These are phyloP conservation scores for Brachionus sp. DNA, from an alignment of 1,140 invertebrate species.

Conservation along the genomic window DNA sequence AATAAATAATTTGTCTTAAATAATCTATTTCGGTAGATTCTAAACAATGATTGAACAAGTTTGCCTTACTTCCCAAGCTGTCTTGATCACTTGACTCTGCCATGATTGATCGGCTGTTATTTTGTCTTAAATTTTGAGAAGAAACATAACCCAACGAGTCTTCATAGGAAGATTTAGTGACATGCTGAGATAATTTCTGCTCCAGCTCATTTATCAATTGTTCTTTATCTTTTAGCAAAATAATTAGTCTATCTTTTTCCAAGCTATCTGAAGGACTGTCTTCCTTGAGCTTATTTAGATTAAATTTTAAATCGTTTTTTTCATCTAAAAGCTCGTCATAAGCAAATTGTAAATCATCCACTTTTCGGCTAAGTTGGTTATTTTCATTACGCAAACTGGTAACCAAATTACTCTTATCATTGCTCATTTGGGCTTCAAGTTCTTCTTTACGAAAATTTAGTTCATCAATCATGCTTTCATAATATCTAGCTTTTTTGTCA, in stretches of 20 bases:
- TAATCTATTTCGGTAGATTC: slow-evolving; percentile 45
- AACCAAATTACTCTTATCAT: background rate
- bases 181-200: background rate
- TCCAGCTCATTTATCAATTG: background rate
- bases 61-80: background rate
- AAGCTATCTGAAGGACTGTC: background rate
- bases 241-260: background rate
- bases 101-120: slow-evolving; percentile 16
- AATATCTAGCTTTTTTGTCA: background rate
- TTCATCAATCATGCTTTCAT: background rate
- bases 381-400: background rate
- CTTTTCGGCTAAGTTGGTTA: background rate
- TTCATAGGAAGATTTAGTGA: background rate
- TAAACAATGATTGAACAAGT: slow-evolving; percentile 33
- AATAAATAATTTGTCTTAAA: slow-evolving; percentile 40
- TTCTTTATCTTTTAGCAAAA: slow-evolving; percentile 11
- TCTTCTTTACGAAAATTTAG: background rate
- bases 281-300: background rate
- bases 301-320: background rate
- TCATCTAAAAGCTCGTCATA: slow-evolving; percentile 18
- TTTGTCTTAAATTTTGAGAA: background rate
- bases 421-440: background rate
- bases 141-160: slow-evolving; percentile 3
- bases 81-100: slow-evolving; percentile 30
- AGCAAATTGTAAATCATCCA: background rate